Base-by-base conservation (phyloP, 2,797 vertebrate species). In the Manis crassicaudata region DNA sequence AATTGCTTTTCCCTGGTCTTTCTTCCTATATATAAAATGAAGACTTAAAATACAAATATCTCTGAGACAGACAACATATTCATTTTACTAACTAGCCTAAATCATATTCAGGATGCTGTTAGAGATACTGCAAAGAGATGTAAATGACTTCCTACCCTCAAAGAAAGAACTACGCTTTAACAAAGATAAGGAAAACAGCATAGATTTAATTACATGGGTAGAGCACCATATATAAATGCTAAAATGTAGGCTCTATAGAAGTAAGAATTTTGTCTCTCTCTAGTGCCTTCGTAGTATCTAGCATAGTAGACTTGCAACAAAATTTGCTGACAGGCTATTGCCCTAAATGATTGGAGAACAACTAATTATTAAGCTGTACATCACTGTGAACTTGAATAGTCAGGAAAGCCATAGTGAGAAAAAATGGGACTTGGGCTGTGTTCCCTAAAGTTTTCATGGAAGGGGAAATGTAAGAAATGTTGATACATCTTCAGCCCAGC, bases 11-110 rank as follows among this genome's bases (percentile, higher is more conserved):
- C 52, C 46, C 46, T 70, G 72, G 16, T 76, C 56, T 88, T 76
- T 81, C 43, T 63, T 80, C n/a, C 56, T 93, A 23, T 70, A 62
- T 37, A 58, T 56, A 76, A 87, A 92, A 88, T 85, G 93, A 93
- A 95, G 56, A n/a, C 40, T 81, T 82, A 90, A 80, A 93, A 93
- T 88, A 62, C n/a, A 96, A 95, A 93, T 94, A 79, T 56, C n/a
- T 50, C 79, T 80, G 46, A 72, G 29, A 93, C 32, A 88, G 84
- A 72, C 4, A 92, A 77, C 37, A 81, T 20, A 60, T 94, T 85
- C 32, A 65, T 85, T 97, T 93, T 56, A 88, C 84, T 65, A 84
- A 43, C 72, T 76, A 67, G 7, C 25, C 54, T 25, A 72, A 9
- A 75, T 6, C 50, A 1, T 13, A 43, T 58, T 79, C 46, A 77